Conservation (phyloP, 2,888 invertebrate genomes). For the Pristionchus entomophagus region DNA sequence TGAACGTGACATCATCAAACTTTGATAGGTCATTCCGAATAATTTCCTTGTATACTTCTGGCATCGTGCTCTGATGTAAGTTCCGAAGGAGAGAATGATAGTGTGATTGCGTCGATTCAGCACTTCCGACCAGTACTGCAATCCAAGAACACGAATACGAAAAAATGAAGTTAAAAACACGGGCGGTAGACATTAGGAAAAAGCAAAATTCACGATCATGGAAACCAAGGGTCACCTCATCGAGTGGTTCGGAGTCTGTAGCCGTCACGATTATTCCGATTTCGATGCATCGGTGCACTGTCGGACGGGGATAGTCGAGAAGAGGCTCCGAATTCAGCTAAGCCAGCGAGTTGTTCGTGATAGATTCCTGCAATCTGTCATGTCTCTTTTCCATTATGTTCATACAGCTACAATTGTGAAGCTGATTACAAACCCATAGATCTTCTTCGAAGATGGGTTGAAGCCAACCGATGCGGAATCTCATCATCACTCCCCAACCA, state of each 20-base stretch:
- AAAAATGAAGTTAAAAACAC: no score
- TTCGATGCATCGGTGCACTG: not conserved
- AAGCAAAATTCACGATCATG: no score
- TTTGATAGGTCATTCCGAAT: not conserved
- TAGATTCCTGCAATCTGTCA: not conserved
- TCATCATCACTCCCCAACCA: not conserved
- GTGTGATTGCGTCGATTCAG: not conserved
- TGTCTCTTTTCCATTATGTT: no score
- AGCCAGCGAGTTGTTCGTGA: not conserved
- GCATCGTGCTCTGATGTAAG: not conserved
- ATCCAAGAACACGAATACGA: no score
- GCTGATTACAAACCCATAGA: not conserved
- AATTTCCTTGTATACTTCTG: not conserved
- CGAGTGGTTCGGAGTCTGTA: not conserved
- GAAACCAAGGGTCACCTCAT: no score
- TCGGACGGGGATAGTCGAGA: not conserved
- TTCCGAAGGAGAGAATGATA: not conserved
- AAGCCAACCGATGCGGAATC: not conserved
- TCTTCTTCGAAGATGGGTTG: not conserved
- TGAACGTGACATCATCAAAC: not conserved
- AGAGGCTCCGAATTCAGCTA: not conserved
- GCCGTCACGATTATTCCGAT: not conserved
- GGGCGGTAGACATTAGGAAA: no score
- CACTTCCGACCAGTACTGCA: not conserved
- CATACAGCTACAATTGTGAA: no score